Evolutionary conservation across 2,113 vertebrate genomes (phyloP).

Genomic region (Neogale vison): DNA sequence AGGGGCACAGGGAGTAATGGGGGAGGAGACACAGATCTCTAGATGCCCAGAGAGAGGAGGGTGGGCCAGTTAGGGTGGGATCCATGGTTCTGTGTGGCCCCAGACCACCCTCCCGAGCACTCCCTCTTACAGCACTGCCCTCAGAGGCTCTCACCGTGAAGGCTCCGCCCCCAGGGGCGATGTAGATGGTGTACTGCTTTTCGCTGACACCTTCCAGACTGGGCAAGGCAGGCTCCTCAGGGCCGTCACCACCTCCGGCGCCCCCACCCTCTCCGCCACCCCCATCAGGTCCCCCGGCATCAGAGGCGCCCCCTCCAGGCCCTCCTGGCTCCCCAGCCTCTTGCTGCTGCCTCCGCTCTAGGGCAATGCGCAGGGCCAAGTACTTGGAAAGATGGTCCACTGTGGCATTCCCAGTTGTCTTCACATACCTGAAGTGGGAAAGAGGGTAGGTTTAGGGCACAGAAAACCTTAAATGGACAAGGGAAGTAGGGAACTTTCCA

Average conservation of each 20-base stretch:
- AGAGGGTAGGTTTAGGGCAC: neutral
- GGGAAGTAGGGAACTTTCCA: neutral
- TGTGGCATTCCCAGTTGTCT: conserved; percentile 93
- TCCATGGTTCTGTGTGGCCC: rapidly evolving
- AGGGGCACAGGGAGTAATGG: neutral
- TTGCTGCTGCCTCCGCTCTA: conserved; percentile 86
- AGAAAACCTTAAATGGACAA: neutral
- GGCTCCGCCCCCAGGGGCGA: conserved; percentile 88
- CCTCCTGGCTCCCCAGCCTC: conserved; percentile 71
- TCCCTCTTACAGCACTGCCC: rapidly evolving
- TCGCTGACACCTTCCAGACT: conserved; percentile 86
- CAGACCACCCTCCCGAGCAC: neutral
- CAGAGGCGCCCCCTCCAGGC: conserved; percentile 74
- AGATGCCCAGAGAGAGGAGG: too few species aligned
- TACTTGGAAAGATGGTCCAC: conserved; percentile 95
- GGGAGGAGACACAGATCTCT: neutral
- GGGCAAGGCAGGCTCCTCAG: conserved; percentile 78
- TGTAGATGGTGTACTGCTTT: conserved; percentile 96
- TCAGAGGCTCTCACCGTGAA: conserved; percentile 87
- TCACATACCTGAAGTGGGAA: conserved; percentile 86
- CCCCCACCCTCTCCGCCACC: conserved; percentile 68
- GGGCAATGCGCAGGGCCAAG: conserved; percentile 91
- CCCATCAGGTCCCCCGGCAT: conserved; percentile 72
- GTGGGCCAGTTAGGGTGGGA: neutral
- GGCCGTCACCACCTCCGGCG: conserved; percentile 66